phyloP scores from a whole-genome alignment of 2,888 invertebrate genomes.

The Amphipoea oculea region DNA sequence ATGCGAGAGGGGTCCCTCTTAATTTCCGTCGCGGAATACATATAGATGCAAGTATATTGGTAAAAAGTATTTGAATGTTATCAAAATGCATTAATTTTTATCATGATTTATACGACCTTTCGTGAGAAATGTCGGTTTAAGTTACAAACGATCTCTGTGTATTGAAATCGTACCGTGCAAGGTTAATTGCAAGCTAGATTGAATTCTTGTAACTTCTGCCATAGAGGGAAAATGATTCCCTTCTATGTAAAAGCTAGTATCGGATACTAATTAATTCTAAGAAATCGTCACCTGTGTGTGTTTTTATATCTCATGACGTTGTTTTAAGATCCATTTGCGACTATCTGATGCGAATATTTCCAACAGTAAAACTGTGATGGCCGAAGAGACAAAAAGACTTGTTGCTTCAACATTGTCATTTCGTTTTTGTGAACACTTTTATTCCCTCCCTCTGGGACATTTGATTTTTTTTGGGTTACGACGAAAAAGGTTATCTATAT shows the following conservation, averaged over 20 bases:
- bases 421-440: slow-evolving; percentile 64
- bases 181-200: not conserved
- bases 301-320: not conserved
- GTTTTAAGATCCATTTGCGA: slow-evolving; percentile 11
- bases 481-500: slow-evolving; percentile 48
- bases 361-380: slow-evolving; percentile 23
- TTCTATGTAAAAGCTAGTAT: too few relatives aligned
- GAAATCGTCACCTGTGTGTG: not conserved
- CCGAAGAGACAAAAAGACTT: slow-evolving; percentile 63
- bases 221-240: not conserved
- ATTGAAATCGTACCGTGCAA: not conserved
- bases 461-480: slow-evolving; percentile 45
- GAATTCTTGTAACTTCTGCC: not conserved
- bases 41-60: slow-evolving; percentile 21
- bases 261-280: not conserved
- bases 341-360: slow-evolving; percentile 21
- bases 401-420: slow-evolving; percentile 70
- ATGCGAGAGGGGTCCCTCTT: slow-evolving; percentile 71
- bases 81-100: slow-evolving; percentile 27
- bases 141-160: slow-evolving; percentile 2
- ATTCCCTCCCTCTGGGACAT: slow-evolving; percentile 51
- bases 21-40: slow-evolving; percentile 71
- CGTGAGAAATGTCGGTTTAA: not conserved
- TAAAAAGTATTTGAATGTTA: slow-evolving; percentile 32
- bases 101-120: slow-evolving; percentile 17